Conservation (phyloP, 2,888 invertebrate genomes). For the Rutpela maculata region DNA sequence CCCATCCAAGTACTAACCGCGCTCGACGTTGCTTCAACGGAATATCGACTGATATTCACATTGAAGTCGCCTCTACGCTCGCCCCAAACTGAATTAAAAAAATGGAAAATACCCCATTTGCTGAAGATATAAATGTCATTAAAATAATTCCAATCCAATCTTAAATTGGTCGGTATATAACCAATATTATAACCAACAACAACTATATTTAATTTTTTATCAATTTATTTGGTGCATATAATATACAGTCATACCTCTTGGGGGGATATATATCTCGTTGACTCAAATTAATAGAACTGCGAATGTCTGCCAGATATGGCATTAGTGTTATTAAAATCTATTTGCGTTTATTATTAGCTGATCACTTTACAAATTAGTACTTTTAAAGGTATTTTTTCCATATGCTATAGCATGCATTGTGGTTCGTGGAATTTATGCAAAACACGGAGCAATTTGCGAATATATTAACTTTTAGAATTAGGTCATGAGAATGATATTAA, state of each 20-base stretch:
- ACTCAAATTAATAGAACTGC: not conserved
- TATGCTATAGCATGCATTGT: conserved; percentile 39
- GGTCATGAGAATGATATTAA: conserved; percentile 56
- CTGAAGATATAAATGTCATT: too few relatives aligned
- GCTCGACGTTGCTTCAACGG: too few relatives aligned
- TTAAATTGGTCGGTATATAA: too few relatives aligned
- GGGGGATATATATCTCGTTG: not conserved
- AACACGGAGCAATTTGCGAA: conserved; percentile 37
- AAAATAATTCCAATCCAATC: too few relatives aligned
- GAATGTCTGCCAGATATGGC: not conserved
- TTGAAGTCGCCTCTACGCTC: too few relatives aligned
- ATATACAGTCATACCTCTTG: not conserved
- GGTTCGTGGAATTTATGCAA: conserved; percentile 41
- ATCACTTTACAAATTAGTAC: conserved; percentile 41
- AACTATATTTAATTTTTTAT: not conserved
- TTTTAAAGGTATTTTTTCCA: conserved; percentile 41
- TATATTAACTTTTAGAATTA: conserved; percentile 53
- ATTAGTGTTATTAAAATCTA: conserved; percentile 1
- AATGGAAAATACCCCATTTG: too few relatives aligned
- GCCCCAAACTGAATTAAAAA: too few relatives aligned
- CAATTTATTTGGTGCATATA: not conserved
- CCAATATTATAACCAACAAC: too few relatives aligned
- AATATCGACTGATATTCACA: too few relatives aligned
- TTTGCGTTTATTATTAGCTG: conserved; percentile 31
- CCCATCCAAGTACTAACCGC: too few relatives aligned